A percentile compares a stretch with the other conserved stretches of the same genome.
phyloP scores from a whole-genome alignment of 2,888 invertebrate genomes.

The Archaeoteleia sp. region DNA sequence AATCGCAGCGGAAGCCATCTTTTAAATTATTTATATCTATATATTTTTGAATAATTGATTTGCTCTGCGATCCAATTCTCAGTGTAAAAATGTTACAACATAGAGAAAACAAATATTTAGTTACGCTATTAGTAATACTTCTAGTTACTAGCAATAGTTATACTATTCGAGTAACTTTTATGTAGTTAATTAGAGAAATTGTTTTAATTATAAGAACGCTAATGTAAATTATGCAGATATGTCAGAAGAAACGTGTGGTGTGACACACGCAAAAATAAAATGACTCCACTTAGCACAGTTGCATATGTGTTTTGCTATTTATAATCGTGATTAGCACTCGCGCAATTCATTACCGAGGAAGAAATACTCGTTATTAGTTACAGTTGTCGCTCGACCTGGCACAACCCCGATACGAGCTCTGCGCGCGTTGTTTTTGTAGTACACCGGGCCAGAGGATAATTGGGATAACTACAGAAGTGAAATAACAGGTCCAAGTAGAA shows the following conservation, averaged over 20 bases:
- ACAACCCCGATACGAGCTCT: constrained; percentile 17
- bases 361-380: constrained; percentile 35
- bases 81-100: no score
- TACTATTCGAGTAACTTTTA: no score
- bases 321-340: constrained; percentile 60
- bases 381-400: constrained; percentile 28
- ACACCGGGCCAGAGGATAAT: constrained; percentile 9
- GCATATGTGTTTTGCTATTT: constrained; percentile 48
- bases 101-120: no score
- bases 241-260: not conserved
- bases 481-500: constrained; percentile 9
- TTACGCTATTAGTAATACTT: no score
- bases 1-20: no score
- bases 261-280: no score
- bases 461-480: constrained; percentile 8
- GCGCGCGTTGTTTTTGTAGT: constrained; percentile 17
- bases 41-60: no score
- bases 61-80: no score
- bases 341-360: constrained; percentile 57
- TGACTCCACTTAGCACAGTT: constrained; percentile 11
- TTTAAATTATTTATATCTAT: no score
- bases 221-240: not conserved
- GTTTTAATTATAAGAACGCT: not conserved
- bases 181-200: not conserved
- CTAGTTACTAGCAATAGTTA: no score